phyloP scores from a whole-genome alignment of 2,888 invertebrate species.

The Syrista parreyssii region DNA sequence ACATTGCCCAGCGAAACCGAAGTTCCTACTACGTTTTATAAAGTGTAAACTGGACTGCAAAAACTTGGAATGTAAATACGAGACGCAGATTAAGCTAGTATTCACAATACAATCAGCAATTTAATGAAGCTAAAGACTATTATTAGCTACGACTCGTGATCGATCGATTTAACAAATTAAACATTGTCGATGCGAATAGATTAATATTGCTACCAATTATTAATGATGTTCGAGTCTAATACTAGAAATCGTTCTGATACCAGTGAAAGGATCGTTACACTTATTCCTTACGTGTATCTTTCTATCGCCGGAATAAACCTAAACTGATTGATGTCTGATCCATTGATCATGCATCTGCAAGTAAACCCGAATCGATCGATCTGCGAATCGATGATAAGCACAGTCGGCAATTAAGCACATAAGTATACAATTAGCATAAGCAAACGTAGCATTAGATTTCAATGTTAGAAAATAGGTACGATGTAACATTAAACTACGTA shows the following conservation, averaged over 20 bases:
- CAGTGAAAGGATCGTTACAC: neutral
- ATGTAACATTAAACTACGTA: conserved; percentile 65
- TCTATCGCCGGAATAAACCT: neutral
- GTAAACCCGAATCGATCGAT: conserved; percentile 48
- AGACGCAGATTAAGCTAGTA: conserved; percentile 37
- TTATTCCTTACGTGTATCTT: neutral
- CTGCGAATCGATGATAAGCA: conserved; percentile 52
- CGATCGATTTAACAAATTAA: neutral
- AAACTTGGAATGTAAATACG: conserved; percentile 56
- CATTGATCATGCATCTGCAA: conserved; percentile 12
- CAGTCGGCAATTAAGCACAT: conserved; percentile 57
- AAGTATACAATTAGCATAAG: conserved; percentile 65
- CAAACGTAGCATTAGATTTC: conserved; percentile 61
- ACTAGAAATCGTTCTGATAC: neutral
- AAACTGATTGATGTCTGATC: neutral
- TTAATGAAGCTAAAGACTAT: conserved; percentile 43
- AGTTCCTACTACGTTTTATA: conserved; percentile 72
- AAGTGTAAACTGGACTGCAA: conserved; percentile 63
- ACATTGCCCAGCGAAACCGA: conserved; percentile 72
- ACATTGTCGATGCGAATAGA: neutral
- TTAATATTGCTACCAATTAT: neutral
- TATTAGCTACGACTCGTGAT: neutral
- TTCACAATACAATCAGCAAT: conserved; percentile 59
- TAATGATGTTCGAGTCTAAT: neutral
- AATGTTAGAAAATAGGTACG: conserved; percentile 64